Percentiles rank a stretch among this genome's conserved stretches.
Conservation (phyloP, 2,888 invertebrate species). For the Anorthoa munda region DNA sequence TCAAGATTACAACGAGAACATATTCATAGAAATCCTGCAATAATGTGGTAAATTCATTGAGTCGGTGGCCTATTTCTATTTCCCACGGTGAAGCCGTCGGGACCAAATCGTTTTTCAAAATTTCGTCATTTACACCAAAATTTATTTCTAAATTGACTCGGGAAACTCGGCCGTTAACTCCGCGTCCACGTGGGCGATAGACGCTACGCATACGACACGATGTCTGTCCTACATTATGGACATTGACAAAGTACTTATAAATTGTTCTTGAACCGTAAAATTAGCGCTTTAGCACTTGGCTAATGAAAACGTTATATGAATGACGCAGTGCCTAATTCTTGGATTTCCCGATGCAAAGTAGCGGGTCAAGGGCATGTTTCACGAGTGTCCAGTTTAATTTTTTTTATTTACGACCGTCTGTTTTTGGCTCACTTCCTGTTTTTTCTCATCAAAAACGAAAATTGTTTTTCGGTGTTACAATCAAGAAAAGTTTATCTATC, state of each 20-base stretch:
- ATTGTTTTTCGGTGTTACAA: constrained; percentile 22
- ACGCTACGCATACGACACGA: constrained; percentile 55
- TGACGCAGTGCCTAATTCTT: constrained; percentile 34
- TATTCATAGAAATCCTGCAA: constrained; percentile 20
- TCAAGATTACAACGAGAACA: constrained; percentile 4
- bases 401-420: constrained; percentile 42
- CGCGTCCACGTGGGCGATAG: constrained; percentile 66
- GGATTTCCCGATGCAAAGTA: constrained; percentile 33
- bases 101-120: constrained; percentile 61
- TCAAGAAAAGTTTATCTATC: constrained; percentile 30
- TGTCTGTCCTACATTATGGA: constrained; percentile 69
- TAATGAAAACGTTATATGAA: constrained; percentile 59
- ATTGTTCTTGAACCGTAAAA: constrained; percentile 66
- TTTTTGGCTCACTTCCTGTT: constrained; percentile 38
- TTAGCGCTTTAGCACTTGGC: constrained; percentile 57
- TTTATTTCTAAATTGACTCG: constrained; percentile 59
- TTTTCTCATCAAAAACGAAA: constrained; percentile 20
- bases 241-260: constrained; percentile 71
- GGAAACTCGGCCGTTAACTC: constrained; percentile 62
- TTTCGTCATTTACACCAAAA: constrained; percentile 59
- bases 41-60: constrained; percentile 27
- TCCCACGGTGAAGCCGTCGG: constrained; percentile 16
- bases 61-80: constrained; percentile 50
- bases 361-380: constrained; percentile 55
- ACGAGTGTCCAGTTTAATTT: constrained; percentile 29